Evolutionary conservation across 2,888 invertebrate species (phyloP), one percentile per base, ranked within the genome.

Genomic region (Xestia sexstrigata): DNA sequence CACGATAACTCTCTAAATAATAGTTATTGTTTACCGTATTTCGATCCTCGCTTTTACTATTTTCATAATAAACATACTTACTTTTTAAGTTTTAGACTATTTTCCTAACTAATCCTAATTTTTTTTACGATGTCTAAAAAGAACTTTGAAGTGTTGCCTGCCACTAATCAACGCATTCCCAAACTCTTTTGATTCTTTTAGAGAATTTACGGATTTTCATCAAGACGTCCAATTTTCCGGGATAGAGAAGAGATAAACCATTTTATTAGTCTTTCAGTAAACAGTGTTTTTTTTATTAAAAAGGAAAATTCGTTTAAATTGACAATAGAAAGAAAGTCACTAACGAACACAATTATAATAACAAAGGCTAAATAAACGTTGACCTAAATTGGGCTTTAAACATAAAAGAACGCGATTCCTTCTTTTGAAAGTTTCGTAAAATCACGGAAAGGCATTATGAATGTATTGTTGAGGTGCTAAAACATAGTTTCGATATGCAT

Each of bases 401-500:
- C 74, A 82, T 76, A 84, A 88, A 86, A 82, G 85, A 89, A 89
- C 87, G 84, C 86, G 88, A 91, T 92, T 90, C 88, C 89, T 91
- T 90, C 88, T 90, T 89, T 86, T 80, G 78, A 85, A 90, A 88
- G 88, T 86, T 85, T 81, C 76, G 85, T 89, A 83, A 88, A 92
- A 92, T 89, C 90, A 89, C 91, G 92, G 88, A 93, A 93, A 92
- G 89, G 89, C 89, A 88, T 75, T 86, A 84, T 88, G 85, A 89
- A 82, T 87, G 91, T 91, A 91, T 93, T 94, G 92, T 92, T 86
- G 91, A 94, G 94, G 95, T 94, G 94, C 91, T 95, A 94, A 95
- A 95, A 92, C 92, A 91, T 86, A 90, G 92, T 91, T 94, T 92
- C 93, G 93, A 94, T 95, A 93, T 93, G 94, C 93, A 94, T 94